Evolutionary conservation across 1,140 invertebrate species (phyloP).

Genomic region (Trigoniulus corallinus): DNA sequence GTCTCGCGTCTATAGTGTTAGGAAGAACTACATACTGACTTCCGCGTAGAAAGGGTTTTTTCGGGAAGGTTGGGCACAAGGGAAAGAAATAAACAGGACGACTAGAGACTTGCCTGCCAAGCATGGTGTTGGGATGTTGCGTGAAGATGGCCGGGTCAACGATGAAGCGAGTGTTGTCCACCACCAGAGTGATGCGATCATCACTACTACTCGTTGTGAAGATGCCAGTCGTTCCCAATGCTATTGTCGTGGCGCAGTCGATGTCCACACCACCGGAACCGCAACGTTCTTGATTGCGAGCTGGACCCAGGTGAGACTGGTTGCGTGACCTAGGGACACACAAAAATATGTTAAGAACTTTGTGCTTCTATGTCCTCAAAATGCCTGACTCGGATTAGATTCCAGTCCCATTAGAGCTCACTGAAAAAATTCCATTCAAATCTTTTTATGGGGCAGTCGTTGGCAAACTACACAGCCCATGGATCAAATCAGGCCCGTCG

Average conservation of each 20-base stretch:
- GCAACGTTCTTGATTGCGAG: slow-evolving; percentile 17
- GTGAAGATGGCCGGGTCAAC: slow-evolving; percentile 81
- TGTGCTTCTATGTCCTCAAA: slow-evolving; percentile 2
- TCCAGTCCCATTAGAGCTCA: slow-evolving; percentile 6
- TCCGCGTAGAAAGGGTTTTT: no score
- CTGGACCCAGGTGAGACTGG: slow-evolving; percentile 17
- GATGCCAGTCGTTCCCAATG: background rate
- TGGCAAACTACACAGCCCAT: no score
- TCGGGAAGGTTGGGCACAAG: no score
- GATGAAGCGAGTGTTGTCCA: slow-evolving; percentile 82
- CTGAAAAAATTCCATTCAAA: background rate
- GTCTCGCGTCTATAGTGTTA: no score
- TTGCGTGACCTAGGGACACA: background rate
- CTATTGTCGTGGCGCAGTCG: slow-evolving; percentile 1
- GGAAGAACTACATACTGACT: no score
- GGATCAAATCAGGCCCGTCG: no score
- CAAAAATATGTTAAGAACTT: no score
- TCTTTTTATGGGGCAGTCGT: no score
- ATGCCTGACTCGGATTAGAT: slow-evolving; percentile 10
- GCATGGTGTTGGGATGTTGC: slow-evolving; percentile 80
- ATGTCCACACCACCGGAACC: slow-evolving; percentile 24
- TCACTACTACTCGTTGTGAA: slow-evolving; percentile 29
- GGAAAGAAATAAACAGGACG: background rate
- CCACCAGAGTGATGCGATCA: slow-evolving; percentile 72
- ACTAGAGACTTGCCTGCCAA: slow-evolving; percentile 41